Percentiles rank a stretch among this genome's conserved stretches.
Conservation (phyloP, 2,797 vertebrate species). For the Morus bassanus region DNA sequence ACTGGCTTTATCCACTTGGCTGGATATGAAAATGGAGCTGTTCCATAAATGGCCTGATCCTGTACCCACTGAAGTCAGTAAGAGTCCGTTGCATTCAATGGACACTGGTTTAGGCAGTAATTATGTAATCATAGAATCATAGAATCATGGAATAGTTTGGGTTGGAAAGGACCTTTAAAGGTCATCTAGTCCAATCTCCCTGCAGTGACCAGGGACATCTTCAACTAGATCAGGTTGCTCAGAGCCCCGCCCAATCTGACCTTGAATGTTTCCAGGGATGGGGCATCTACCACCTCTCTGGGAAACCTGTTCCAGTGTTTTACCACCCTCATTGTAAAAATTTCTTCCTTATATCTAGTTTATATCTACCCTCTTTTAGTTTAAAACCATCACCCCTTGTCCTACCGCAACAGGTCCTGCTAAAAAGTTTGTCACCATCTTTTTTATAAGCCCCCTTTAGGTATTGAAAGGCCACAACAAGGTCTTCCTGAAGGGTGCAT, state of each 20-base stretch:
- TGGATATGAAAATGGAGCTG: background rate
- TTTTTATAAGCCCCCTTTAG: background rate
- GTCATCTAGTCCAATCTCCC: background rate
- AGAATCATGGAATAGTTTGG: background rate
- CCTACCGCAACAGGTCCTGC: background rate
- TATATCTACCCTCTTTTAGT: background rate
- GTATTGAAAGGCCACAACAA: background rate
- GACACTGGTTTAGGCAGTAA: background rate
- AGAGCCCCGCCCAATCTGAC: background rate
- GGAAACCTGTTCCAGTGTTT: background rate
- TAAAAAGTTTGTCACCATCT: background rate
- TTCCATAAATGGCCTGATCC: background rate
- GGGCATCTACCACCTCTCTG: background rate
- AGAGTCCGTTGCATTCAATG: background rate
- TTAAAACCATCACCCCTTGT: background rate
- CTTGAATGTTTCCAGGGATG: background rate
- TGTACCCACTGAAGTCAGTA: background rate
- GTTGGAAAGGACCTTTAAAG: background rate
- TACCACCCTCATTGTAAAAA: background rate
- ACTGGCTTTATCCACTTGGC: slow-evolving; percentile 6
- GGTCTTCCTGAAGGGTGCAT: background rate
- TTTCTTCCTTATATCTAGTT: background rate
- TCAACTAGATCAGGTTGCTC: background rate
- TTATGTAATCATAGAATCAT: background rate
- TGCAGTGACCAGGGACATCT: background rate